Percentiles rank a stretch among this genome's conserved stretches.
phyloP scores from a whole-genome alignment of 2,113 vertebrate species.

The Gila orcuttii region DNA sequence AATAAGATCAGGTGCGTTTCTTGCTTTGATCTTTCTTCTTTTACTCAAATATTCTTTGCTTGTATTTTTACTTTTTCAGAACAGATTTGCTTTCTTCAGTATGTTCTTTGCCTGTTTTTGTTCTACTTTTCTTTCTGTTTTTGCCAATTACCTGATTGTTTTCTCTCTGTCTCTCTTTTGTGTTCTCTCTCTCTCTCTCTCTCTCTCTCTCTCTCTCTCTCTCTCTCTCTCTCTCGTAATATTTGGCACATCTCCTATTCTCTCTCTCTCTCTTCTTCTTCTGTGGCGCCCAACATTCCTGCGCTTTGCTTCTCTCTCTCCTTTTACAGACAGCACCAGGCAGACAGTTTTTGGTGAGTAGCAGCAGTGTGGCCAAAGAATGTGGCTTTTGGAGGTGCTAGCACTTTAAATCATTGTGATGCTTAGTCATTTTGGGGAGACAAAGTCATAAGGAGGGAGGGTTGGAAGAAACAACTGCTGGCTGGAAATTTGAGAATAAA shows the following conservation, averaged over 20 bases:
- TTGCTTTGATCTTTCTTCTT: conserved; percentile 4
- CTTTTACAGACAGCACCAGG: conserved; percentile 84
- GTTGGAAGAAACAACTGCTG: neutral
- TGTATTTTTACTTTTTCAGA: neutral
- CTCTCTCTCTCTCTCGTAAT: conserved; percentile 42
- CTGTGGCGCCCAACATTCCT: conserved; percentile 66
- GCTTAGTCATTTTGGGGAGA: conserved; percentile 37
- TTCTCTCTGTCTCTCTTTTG: neutral
- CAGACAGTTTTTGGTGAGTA: conserved; percentile 86
- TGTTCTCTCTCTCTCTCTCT: neutral
- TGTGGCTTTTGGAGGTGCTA: conserved; percentile 53
- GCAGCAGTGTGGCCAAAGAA: conserved; percentile 57
- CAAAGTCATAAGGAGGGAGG: conserved; percentile 27
- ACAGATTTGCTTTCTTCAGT: neutral
- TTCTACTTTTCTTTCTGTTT: neutral
- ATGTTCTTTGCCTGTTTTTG: neutral
- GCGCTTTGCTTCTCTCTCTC: conserved; percentile 76
- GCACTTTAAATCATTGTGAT: conserved; percentile 55
- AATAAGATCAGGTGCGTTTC: neutral
- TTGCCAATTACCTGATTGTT: neutral
- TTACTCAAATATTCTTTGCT: neutral
- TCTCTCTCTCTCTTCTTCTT: conserved; percentile 44
- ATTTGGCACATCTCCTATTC: conserved; percentile 52
- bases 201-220: neutral
- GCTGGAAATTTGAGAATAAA: conserved; percentile 9